phyloP scores from a whole-genome alignment of 2,888 invertebrate species.

The Melanostoma mellinum region DNA sequence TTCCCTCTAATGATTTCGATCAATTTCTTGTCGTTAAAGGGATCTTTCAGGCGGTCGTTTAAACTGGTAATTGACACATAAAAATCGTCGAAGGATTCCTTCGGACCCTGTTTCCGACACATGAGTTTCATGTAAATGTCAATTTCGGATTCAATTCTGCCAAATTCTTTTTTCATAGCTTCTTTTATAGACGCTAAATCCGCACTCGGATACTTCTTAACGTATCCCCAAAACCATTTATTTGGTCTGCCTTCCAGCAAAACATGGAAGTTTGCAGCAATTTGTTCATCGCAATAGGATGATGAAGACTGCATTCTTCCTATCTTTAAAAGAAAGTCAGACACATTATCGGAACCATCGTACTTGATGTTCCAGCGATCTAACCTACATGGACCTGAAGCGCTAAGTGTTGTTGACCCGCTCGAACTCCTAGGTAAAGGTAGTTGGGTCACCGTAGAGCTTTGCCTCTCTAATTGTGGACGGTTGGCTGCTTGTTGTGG shows the following conservation, averaged over 20 bases:
- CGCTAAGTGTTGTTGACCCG: neutral
- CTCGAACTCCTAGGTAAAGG: constrained; percentile 4
- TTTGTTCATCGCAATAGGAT: neutral
- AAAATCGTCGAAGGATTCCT: no score
- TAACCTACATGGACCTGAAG: neutral
- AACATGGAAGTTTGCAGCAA: no score
- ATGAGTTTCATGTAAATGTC: neutral
- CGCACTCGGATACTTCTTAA: no score
- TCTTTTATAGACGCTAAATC: neutral
- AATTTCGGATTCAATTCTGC: constrained; percentile 1
- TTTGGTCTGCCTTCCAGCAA: neutral
- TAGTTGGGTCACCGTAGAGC: neutral
- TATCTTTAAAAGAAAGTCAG: constrained; percentile 1
- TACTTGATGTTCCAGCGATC: constrained; percentile 1
- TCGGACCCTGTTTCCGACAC: no score
- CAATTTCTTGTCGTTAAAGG: no score
- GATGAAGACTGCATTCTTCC: neutral
- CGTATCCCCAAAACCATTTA: neutral
- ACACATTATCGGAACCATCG: neutral
- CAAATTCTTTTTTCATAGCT: constrained; percentile 2
- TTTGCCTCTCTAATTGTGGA: neutral
- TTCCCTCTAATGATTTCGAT: no score
- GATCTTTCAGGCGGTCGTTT: no score
- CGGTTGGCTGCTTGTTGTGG: neutral
- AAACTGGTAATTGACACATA: no score